Base-by-base conservation (phyloP, 2,797 vertebrate species). In the Hephaestus fuliginosus region DNA sequence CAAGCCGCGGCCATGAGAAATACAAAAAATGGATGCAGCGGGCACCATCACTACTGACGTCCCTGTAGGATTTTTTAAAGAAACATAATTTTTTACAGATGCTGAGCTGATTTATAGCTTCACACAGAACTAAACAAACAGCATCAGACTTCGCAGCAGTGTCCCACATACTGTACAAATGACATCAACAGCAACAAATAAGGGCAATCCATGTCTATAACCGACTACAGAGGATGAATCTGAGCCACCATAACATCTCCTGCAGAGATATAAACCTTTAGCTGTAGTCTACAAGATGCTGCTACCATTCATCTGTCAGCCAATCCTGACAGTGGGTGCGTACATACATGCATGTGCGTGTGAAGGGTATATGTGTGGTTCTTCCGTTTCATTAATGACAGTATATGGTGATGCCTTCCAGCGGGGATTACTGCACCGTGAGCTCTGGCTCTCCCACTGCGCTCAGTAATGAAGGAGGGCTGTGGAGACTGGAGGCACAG, bases 381-480 rank as follows among this genome's bases (percentile, higher is more conserved):
- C 76, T 85, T 88, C 81, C 15, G 69, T 87, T 89, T 85, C 83
- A 85, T 91, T 92, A 90, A 89, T 87, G 89, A 86, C 65, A 60
- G 82, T 82, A 80, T 86, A 87, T 72, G 81, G 77, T 86, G 89
- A 80, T 28, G 73, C 78, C 90, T 86, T 91, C 86, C 89, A 88
- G 81, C 82, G 74, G 86, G 88, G 93, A 93, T 94, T 89, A 91
- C 86, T 76, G 69, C 84, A 72, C 86, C 41, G 78, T 81, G 85
- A 51, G 78, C 83, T 74, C 62, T 76, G 76, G 87, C 83, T 84
- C 81, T 69, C 89, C 93, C 74, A 80, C 87, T 7, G 87, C 8
- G 93, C 41, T 14, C 74, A 60, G 80, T 93, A 94, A 95, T 93
- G 92, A 94, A 89, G 86, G 69, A 60, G 67, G 69, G 80, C 76